Conservation (phyloP, 2,797 vertebrate genomes). For the Florisuga fusca region DNA sequence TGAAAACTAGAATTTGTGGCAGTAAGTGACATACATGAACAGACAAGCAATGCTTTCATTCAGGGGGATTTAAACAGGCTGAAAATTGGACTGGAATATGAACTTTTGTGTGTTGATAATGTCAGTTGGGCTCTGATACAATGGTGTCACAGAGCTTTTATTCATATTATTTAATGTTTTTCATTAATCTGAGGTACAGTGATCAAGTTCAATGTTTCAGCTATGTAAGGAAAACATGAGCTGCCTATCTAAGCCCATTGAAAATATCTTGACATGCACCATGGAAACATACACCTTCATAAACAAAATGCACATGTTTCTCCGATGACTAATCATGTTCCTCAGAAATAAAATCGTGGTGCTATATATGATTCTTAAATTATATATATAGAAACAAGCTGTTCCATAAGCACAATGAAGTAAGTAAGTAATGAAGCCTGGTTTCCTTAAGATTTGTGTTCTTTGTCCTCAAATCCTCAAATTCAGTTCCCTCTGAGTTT, state of each 20-base stretch:
- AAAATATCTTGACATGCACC: not conserved
- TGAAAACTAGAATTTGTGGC: not conserved
- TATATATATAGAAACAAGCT: conserved; percentile 10
- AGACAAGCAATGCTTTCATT: not conserved
- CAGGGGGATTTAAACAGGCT: not conserved
- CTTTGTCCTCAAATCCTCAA: conserved; percentile 43
- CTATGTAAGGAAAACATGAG: not conserved
- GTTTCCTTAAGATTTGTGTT: conserved; percentile 12
- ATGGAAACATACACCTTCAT: not conserved
- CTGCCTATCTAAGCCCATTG: not conserved
- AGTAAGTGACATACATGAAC: not conserved
- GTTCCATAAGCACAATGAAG: not conserved
- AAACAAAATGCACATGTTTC: not conserved
- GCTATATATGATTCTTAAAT: not conserved
- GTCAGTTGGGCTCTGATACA: not conserved
- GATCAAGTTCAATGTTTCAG: conserved; percentile 1
- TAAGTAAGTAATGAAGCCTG: not conserved
- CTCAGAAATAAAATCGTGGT: not conserved
- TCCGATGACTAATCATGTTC: not conserved
- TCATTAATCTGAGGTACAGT: not conserved
- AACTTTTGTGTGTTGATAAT: not conserved
- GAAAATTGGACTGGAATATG: not conserved
- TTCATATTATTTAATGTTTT: not conserved
- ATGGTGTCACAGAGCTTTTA: not conserved
- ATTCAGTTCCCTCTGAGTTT: not conserved